phyloP scores from a whole-genome alignment of 2,797 vertebrate genomes.

The Xyrichtys novacula region DNA sequence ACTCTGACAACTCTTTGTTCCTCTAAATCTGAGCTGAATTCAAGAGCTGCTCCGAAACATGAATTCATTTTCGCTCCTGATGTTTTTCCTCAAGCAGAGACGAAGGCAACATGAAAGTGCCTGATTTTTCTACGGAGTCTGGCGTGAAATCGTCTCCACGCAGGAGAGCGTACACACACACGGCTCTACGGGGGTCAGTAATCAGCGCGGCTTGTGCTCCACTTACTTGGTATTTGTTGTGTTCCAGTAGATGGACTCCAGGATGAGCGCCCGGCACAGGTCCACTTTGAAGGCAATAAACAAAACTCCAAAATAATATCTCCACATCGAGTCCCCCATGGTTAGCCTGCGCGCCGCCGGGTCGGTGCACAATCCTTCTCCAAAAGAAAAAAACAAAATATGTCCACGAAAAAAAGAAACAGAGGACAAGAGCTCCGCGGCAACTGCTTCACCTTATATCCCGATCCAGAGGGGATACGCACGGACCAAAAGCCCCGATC shows the following conservation, averaged over 20 bases:
- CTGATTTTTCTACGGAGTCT: constrained; percentile 27
- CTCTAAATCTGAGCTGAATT: not conserved
- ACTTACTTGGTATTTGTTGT: constrained; percentile 99
- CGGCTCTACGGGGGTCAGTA: not conserved
- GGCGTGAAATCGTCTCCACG: not conserved
- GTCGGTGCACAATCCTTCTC: constrained; percentile 75
- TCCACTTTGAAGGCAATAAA: constrained; percentile 94
- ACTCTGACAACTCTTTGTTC: constrained; percentile 24
- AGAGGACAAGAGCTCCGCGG: constrained; percentile 22
- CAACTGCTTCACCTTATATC: constrained; percentile 71
- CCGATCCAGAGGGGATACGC: constrained; percentile 61
- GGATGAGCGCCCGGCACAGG: constrained; percentile 92
- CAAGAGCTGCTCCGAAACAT: not conserved
- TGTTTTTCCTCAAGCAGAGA: not conserved
- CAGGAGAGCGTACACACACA: constrained; percentile 11
- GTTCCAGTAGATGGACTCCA: constrained; percentile 99
- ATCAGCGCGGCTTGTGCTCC: constrained; percentile 24
- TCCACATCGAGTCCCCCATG: constrained; percentile 95
- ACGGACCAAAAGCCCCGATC: constrained; percentile 54
- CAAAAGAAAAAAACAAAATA: constrained; percentile 31
- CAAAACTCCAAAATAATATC: constrained; percentile 94
- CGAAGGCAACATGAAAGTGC: not conserved
- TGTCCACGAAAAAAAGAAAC: constrained; percentile 40
- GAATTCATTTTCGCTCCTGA: fast-evolving
- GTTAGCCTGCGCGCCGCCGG: constrained; percentile 80